Percentiles rank a stretch among this genome's conserved stretches.
phyloP scores from a whole-genome alignment of 2,888 invertebrate species.

The Slavum lentiscoides region DNA sequence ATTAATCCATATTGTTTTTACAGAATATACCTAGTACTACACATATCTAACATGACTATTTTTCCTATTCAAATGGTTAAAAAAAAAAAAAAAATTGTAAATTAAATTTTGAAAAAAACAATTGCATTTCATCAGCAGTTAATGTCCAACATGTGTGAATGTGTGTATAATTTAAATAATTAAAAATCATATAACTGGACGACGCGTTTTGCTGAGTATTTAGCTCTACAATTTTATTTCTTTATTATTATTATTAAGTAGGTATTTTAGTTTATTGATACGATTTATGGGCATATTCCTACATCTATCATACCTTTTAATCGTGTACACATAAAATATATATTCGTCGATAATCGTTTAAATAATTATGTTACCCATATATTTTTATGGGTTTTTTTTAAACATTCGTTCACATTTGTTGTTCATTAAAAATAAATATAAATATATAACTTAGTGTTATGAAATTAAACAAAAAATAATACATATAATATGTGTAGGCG shows the following conservation, averaged over 20 bases:
- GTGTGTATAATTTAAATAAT: background rate
- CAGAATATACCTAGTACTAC: background rate
- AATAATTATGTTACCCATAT: background rate
- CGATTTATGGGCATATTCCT: constrained; percentile 11
- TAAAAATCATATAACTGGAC: background rate
- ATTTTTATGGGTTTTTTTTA: constrained; percentile 15
- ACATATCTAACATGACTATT: constrained; percentile 6
- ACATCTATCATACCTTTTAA: background rate
- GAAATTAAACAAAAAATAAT: too few relatives aligned
- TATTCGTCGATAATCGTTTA: background rate
- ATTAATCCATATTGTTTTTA: constrained; percentile 1
- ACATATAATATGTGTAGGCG: too few relatives aligned
- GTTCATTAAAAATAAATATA: constrained; percentile 17
- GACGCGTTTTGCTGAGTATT: background rate
- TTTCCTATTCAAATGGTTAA: constrained; percentile 2
- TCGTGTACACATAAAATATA: background rate
- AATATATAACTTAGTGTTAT: too few relatives aligned
- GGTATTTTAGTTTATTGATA: background rate
- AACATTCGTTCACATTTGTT: constrained; percentile 4
- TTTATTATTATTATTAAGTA: constrained; percentile 4
- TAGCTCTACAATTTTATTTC: background rate
- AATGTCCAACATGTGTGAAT: background rate
- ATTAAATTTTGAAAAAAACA: background rate
- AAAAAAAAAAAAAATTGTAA: background rate
- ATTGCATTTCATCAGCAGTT: background rate